phyloP scores from a whole-genome alignment of 2,797 vertebrate species.

The Hemitrygon akajei region DNA sequence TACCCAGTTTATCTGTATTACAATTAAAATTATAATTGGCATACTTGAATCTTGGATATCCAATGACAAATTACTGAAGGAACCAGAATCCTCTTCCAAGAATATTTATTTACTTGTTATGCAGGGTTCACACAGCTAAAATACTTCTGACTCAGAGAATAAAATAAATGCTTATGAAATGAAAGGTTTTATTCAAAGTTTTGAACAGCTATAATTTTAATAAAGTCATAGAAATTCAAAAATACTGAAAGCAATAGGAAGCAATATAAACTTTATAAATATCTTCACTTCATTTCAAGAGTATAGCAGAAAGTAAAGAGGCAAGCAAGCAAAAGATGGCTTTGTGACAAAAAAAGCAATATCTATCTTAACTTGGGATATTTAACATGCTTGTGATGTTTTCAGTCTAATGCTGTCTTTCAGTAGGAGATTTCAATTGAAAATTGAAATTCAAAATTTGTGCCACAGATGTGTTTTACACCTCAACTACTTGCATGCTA shows the following conservation, averaged over 20 bases:
- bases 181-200: not conserved
- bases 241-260: not conserved
- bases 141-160: not conserved
- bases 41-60: not conserved
- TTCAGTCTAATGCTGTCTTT: slow-evolving; percentile 23
- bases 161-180: not conserved
- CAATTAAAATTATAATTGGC: slow-evolving; percentile 20
- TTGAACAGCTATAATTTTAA: not conserved
- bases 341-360: slow-evolving; percentile 10
- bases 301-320: slow-evolving; percentile 12
- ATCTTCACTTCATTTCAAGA: slow-evolving; percentile 13
- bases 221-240: not conserved
- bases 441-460: too few species aligned
- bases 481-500: not conserved
- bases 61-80: not conserved
- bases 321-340: not conserved
- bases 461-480: slow-evolving; percentile 30
- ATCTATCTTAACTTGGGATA: slow-evolving; percentile 13
- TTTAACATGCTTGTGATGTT: slow-evolving; percentile 34
- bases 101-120: slow-evolving; percentile 1
- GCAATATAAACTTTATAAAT: not conserved
- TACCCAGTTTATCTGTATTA: not conserved
- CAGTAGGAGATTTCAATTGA: slow-evolving; percentile 9
- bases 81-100: not conserved
- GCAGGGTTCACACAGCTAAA: not conserved